Evolutionary conservation across 1,140 invertebrate genomes (phyloP).

Genomic region (Drosophila pandora): DNA sequence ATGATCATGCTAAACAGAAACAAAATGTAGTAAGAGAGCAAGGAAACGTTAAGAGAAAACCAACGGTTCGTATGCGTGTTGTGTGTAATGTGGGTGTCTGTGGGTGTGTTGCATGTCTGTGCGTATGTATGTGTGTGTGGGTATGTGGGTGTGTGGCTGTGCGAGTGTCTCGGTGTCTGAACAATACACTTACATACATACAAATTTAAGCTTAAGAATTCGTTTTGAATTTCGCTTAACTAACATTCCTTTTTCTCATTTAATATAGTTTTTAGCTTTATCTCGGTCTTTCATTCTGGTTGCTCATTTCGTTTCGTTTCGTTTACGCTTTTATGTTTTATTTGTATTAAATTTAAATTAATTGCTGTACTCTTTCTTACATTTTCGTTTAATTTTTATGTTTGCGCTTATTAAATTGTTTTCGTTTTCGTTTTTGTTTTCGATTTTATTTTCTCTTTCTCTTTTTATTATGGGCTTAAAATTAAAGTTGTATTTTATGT

Average conservation of each 20-base stretch:
- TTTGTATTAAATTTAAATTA: slow-evolving; percentile 58
- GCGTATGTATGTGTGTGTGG: neutral
- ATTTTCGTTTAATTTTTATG: slow-evolving; percentile 47
- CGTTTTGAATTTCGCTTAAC: slow-evolving; percentile 67
- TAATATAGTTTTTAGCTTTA: slow-evolving; percentile 43
- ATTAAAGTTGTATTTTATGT: slow-evolving; percentile 72
- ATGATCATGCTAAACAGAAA: slow-evolving; percentile 10
- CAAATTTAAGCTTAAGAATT: slow-evolving; percentile 78
- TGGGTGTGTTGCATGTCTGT: neutral
- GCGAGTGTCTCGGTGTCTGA: slow-evolving; percentile 30
- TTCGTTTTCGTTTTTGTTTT: slow-evolving; percentile 49
- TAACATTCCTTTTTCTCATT: slow-evolving; percentile 60
- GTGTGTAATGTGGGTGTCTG: slow-evolving; percentile 1
- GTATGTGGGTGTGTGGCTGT: neutral
- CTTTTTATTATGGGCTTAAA: slow-evolving; percentile 71
- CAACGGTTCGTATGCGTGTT: slow-evolving; percentile 25
- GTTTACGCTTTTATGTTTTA: slow-evolving; percentile 50
- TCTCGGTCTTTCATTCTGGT: slow-evolving; percentile 40
- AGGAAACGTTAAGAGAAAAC: slow-evolving; percentile 29
- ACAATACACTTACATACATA: slow-evolving; percentile 76
- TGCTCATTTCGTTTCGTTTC: slow-evolving; percentile 58
- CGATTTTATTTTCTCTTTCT: slow-evolving; percentile 52
- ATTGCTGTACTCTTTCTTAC: slow-evolving; percentile 67
- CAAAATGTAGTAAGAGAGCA: slow-evolving; percentile 3
- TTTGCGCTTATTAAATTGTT: slow-evolving; percentile 60